Evolutionary conservation across 2,797 vertebrate species (phyloP), one percentile per base, ranked within the genome.

Genomic region (Syngnathus rostellatus): DNA sequence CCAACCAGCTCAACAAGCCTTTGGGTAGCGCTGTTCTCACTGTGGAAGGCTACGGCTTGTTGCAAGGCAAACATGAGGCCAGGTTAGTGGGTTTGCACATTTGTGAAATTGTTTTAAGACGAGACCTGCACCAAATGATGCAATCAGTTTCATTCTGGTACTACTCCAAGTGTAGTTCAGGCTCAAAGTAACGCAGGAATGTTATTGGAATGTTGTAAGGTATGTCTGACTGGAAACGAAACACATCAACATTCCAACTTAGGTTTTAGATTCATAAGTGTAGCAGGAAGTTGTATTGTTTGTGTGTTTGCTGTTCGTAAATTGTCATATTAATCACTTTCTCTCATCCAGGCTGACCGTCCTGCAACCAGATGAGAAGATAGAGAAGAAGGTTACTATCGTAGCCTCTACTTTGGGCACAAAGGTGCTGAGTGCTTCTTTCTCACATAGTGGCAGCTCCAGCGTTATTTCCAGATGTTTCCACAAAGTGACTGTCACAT

Each of bases 361-460:
- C 11, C 67, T 87, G 65, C 72, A 75, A 62, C 76, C 76, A 17
- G 69, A 66, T 0, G 8, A 77, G 67, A 77, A 57, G 64, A 82
- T 86, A 9, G 69, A 78, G 69, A 84, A 70, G 69, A 75, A 25
- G 6, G 74, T 88, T 53, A 79, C 83, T 65, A 83, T 89, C 72
- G 72, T 14, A 68, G 83, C 85, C 41, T 51, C 76, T 40, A 74
- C 78, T 9, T 65, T 73, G 12, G 88, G 87, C 45, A 87, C 83
- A 11, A 89, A 88, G 67, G 10, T 87, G 31, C 75, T 88, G 40
- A 74, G 70, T 68, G 77, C 77, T 25, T 80, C 77, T 4, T 68
- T 89, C 62, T 77, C 77, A 37, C 81, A 86, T 69, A 73, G 65
- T 62, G 53, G 14, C 65, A 69, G 65, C 65, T 45, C 63, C 17